A percentile compares a stretch with the other conserved stretches of the same genome.
These are phyloP conservation scores for Aldabrachelys gigantea DNA, from an alignment of 2,113 vertebrate genomes.

Conservation along the genomic window DNA sequence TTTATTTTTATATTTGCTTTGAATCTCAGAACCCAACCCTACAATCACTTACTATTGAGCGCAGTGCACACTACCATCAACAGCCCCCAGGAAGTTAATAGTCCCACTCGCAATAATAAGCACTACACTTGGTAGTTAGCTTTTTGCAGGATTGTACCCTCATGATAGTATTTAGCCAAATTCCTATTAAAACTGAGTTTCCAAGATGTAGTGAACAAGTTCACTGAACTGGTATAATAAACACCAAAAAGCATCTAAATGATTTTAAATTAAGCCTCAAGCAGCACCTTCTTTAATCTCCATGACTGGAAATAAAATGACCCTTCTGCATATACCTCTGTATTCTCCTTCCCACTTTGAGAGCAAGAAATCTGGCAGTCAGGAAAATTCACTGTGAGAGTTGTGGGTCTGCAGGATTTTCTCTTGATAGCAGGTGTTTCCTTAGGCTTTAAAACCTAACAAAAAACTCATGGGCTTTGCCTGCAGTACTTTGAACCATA, in stretches of 20 bases:
- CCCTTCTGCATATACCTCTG: neutral
- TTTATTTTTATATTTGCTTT: neutral
- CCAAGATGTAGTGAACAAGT: neutral
- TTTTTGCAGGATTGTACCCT: neutral
- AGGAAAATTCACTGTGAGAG: neutral
- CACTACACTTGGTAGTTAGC: neutral
- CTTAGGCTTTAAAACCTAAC: neutral
- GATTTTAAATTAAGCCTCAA: constrained; percentile 59
- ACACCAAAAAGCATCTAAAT: constrained; percentile 60
- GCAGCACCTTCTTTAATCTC: constrained; percentile 5
- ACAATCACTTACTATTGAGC: neutral
- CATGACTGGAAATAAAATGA: neutral
- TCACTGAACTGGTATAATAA: constrained; percentile 39
- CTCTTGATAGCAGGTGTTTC: constrained; percentile 38
- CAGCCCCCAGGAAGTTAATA: neutral
- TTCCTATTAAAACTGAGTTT: neutral
- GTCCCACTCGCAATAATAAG: neutral
- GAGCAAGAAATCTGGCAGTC: neutral
- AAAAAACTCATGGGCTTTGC: neutral
- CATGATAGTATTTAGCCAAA: neutral
- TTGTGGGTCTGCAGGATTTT: neutral
- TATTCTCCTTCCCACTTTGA: neutral
- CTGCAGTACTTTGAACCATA: constrained; percentile 2
- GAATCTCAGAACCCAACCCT: neutral
- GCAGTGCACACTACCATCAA: neutral